These are phyloP conservation scores for Acleris emargana DNA, from an alignment of 2,888 invertebrate species.

Conservation along the genomic window DNA sequence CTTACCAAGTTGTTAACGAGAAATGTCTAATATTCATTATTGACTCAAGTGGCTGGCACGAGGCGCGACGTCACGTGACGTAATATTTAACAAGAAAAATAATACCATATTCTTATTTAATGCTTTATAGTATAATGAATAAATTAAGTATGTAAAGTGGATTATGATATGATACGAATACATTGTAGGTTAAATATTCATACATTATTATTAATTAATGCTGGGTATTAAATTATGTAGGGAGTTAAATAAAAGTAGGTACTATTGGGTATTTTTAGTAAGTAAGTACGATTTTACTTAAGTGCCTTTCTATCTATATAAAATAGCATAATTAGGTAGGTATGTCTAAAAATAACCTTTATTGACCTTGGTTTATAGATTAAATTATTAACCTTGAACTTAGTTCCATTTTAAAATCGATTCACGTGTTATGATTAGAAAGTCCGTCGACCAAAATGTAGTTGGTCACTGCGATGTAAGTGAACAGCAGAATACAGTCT, in stretches of 20 bases:
- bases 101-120: not conserved
- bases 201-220: too few species aligned
- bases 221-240: not conserved
- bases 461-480: not conserved
- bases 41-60: slow-evolving; percentile 14
- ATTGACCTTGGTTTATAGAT: not conserved
- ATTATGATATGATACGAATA: too few species aligned
- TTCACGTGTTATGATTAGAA: not conserved
- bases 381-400: not conserved
- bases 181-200: too few species aligned
- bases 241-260: too few species aligned
- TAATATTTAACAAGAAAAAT: not conserved
- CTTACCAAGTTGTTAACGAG: not conserved
- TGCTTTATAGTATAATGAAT: not conserved
- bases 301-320: too few species aligned
- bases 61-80: slow-evolving; percentile 2
- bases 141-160: not conserved
- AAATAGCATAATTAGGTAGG: too few species aligned
- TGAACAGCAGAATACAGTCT: not conserved
- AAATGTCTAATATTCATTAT: not conserved
- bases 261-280: too few species aligned
- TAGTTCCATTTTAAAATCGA: not conserved
- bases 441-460: slow-evolving; percentile 2
- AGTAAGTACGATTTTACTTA: too few species aligned
- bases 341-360: not conserved